Conservation (phyloP, 2,888 invertebrate species). For the Pandemis heparana region DNA sequence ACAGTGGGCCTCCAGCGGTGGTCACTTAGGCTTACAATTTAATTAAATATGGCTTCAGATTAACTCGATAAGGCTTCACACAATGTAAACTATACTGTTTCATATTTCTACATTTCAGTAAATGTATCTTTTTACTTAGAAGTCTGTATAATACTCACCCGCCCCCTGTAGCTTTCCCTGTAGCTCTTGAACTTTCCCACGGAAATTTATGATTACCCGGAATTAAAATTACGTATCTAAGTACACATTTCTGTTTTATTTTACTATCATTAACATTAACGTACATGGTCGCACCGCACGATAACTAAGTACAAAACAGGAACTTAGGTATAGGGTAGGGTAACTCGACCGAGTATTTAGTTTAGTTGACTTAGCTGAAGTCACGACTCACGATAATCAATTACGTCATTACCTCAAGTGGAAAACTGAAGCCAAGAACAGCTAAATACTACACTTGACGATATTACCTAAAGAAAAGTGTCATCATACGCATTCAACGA, state of each 20-base stretch:
- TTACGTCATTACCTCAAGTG: not conserved
- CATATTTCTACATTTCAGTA: slow-evolving; percentile 64
- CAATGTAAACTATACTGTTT: slow-evolving; percentile 73
- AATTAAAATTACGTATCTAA: not conserved
- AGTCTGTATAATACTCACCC: not conserved
- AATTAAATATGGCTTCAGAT: slow-evolving; percentile 85
- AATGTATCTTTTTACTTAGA: not conserved
- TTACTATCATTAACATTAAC: not conserved
- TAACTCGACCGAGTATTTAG: not conserved
- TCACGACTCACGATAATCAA: not conserved
- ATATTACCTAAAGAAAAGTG: too few species aligned
- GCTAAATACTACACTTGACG: not conserved
- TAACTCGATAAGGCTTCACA: slow-evolving; percentile 79
- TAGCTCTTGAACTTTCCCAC: not conserved
- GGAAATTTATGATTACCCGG: not conserved
- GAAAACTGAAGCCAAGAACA: not conserved
- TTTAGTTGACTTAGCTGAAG: not conserved
- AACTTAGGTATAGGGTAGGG: not conserved
- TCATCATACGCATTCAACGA: not conserved
- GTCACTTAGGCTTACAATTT: slow-evolving; percentile 77
- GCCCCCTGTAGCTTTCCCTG: not conserved
- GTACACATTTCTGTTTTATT: not conserved
- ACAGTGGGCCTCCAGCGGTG: slow-evolving; percentile 69
- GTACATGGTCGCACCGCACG: not conserved
- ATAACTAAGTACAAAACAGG: not conserved